phyloP scores from a whole-genome alignment of 2,888 invertebrate species.

The Ophion ventricosus region DNA sequence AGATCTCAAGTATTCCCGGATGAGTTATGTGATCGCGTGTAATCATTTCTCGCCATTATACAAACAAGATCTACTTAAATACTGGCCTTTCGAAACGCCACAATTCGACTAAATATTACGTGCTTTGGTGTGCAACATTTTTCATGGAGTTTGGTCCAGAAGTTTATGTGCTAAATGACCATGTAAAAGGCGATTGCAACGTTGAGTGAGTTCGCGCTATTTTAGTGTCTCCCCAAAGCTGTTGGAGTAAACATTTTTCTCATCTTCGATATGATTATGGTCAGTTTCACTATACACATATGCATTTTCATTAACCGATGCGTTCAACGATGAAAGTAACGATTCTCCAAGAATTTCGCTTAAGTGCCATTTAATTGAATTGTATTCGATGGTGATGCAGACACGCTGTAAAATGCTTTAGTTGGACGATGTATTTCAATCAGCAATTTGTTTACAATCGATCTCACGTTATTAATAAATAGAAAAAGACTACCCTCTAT shows the following conservation, averaged over 20 bases:
- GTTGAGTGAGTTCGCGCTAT: not conserved
- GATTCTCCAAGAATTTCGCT: not conserved
- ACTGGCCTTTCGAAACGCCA: conserved; percentile 2
- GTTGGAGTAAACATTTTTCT: not conserved
- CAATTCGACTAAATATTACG: conserved; percentile 4
- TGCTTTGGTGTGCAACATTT: conserved; percentile 4
- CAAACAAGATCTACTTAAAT: conserved; percentile 8
- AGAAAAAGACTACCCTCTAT: too few relatives aligned
- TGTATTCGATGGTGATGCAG: not conserved
- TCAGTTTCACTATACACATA: conserved; percentile 30
- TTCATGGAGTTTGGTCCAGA: not conserved
- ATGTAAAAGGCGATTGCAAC: not conserved
- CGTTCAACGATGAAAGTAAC: not conserved
- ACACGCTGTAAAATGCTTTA: too few relatives aligned
- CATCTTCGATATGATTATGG: conserved; percentile 47
- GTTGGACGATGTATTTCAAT: not conserved
- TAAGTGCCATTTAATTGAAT: not conserved
- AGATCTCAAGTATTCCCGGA: conserved; percentile 55
- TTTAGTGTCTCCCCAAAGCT: not conserved
- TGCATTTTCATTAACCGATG: not conserved
- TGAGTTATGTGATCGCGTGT: conserved; percentile 58
- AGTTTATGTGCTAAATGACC: not conserved
- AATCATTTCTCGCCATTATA: conserved; percentile 38
- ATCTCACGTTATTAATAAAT: too few relatives aligned
- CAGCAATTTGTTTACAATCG: too few relatives aligned